Evolutionary conservation across 2,113 vertebrate species (phyloP).

Genomic region (Trichomycterus rosablanca): DNA sequence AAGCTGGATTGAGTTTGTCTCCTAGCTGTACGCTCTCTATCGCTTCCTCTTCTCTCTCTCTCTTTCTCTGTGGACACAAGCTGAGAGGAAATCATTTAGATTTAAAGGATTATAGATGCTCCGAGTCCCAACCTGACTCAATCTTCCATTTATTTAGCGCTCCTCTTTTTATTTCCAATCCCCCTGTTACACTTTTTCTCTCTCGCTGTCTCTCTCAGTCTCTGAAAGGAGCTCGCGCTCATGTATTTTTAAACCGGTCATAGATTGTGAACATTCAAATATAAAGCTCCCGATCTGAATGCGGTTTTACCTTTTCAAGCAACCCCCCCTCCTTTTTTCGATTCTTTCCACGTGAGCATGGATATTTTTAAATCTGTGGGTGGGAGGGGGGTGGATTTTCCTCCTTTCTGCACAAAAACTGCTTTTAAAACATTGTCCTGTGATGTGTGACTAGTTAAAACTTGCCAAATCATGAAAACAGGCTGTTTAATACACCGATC

Average conservation of each 20-base stretch:
- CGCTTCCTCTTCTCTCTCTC: constrained; percentile 23
- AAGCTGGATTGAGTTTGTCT: background rate
- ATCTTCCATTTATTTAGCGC: constrained; percentile 36
- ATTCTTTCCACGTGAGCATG: too few species aligned
- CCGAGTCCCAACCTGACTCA: constrained; percentile 30
- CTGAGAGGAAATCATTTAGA: constrained; percentile 38
- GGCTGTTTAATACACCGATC: too few species aligned
- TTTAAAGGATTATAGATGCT: constrained; percentile 43
- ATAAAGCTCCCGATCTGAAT: too few species aligned
- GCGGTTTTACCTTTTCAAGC: too few species aligned
- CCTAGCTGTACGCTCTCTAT: constrained; percentile 2
- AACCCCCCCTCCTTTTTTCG: too few species aligned
- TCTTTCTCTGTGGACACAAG: constrained; percentile 9
- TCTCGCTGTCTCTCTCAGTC: constrained; percentile 10
- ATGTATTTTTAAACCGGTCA: background rate
- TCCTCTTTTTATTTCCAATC: constrained; percentile 32
- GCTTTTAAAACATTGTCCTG: too few species aligned
- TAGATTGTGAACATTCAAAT: background rate
- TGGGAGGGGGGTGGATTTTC: too few species aligned
- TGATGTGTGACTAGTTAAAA: too few species aligned
- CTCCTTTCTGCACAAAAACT: too few species aligned
- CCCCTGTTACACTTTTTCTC: background rate
- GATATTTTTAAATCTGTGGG: too few species aligned
- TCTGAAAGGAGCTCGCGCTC: constrained; percentile 1
- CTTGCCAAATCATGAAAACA: too few species aligned